Percentiles rank a stretch among this genome's conserved stretches.
Conservation (phyloP, 1,140 invertebrate species). For the Zelostemma sp. region DNA sequence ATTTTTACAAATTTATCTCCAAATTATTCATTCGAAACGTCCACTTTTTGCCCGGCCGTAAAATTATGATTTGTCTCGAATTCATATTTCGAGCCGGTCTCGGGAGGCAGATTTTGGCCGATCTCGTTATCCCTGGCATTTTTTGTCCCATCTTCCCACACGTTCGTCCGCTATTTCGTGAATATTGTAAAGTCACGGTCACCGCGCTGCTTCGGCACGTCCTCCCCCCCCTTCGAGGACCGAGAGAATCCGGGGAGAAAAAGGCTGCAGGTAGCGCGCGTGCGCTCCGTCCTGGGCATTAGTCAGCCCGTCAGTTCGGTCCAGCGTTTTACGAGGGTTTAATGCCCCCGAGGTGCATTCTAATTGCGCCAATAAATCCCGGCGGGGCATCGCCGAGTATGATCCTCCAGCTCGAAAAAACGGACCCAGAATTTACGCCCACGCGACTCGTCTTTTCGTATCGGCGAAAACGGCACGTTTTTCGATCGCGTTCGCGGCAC, state of each 20-base stretch:
- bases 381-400: constrained; percentile 51
- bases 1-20: no score
- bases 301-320: constrained; percentile 61
- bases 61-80: no score
- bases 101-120: constrained; percentile 36
- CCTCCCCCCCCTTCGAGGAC: no score
- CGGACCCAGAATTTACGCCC: constrained; percentile 35
- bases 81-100: no score
- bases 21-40: no score
- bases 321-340: constrained; percentile 68
- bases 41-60: no score
- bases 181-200: constrained; percentile 42
- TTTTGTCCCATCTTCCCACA: no score
- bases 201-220: neutral
- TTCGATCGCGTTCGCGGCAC: no score
- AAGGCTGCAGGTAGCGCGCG: constrained; percentile 53
- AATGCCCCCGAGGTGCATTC: constrained; percentile 68
- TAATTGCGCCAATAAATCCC: constrained; percentile 70
- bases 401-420: constrained; percentile 27
- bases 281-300: constrained; percentile 56
- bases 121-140: no score
- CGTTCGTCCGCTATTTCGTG: constrained; percentile 35
- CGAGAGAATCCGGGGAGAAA: constrained; percentile 39
- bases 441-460: no score
- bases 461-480: no score